Conservation (phyloP, 2,113 vertebrate species). For the Eudyptes chrysolophus region DNA sequence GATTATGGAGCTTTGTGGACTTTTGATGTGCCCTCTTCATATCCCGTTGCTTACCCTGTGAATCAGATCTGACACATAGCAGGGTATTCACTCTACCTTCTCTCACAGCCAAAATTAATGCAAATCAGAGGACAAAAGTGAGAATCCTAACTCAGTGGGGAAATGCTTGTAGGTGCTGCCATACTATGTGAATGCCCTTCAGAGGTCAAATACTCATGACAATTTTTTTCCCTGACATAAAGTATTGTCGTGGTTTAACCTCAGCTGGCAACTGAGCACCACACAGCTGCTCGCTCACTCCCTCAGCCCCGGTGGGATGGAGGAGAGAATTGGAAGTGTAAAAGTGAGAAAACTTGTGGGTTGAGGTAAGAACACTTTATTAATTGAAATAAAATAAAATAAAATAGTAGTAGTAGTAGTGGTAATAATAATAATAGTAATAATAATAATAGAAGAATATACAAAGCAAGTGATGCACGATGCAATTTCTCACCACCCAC, state of each 20-base stretch:
- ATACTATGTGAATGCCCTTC: not conserved
- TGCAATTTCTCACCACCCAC: too few relatives aligned
- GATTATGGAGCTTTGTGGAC: not conserved
- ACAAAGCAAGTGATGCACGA: too few relatives aligned
- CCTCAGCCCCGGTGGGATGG: too few relatives aligned
- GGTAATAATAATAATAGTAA: too few relatives aligned
- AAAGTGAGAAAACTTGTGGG: too few relatives aligned
- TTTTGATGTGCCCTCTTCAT: not conserved
- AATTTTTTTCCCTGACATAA: not conserved
- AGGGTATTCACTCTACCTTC: not conserved
- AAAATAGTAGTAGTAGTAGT: too few relatives aligned
- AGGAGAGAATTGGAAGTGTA: too few relatives aligned
- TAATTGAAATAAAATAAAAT: too few relatives aligned
- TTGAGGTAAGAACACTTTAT: too few relatives aligned
- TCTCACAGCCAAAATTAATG: not conserved
- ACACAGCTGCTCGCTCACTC: too few relatives aligned
- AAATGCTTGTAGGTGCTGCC: not conserved
- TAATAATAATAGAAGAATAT: too few relatives aligned
- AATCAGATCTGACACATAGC: not conserved
- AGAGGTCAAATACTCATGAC: not conserved
- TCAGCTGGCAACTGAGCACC: too few relatives aligned
- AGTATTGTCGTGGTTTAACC: not conserved
- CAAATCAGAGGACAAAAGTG: not conserved
- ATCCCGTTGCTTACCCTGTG: not conserved
- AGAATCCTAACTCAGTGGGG: not conserved